These are phyloP conservation scores for Saturnia pavonia DNA, from an alignment of 2,888 invertebrate genomes.

Conservation along the genomic window DNA sequence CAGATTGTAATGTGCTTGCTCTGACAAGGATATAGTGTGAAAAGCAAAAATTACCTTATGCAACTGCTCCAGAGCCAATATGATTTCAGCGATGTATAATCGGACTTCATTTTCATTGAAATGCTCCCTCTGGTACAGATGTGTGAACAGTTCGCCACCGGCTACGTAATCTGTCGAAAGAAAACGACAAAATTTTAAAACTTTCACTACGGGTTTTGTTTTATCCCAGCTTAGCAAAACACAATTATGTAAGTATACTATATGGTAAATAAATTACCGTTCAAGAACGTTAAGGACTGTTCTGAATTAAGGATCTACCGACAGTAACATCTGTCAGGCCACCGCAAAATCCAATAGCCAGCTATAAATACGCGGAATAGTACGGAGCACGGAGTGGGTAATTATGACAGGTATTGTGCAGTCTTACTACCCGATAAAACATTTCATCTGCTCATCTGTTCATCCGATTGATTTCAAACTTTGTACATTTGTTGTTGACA, in stretches of 20 bases:
- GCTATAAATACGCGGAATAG: not conserved
- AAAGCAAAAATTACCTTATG: conserved; percentile 87
- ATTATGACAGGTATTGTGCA: not conserved
- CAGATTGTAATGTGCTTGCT: no score
- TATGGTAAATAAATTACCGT: not conserved
- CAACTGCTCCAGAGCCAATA: conserved; percentile 96
- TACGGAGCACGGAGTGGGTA: not conserved
- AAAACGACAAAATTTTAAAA: not conserved
- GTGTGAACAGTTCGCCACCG: conserved; percentile 98
- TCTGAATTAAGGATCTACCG: not conserved
- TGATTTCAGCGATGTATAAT: conserved; percentile 97
- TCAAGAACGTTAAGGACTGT: not conserved
- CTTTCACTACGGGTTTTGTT: no score
- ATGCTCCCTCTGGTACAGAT: conserved; percentile 95
- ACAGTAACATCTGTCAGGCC: not conserved
- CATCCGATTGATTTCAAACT: no score
- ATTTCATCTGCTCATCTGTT: no score
- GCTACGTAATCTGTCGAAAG: conserved; percentile 93
- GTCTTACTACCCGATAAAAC: no score
- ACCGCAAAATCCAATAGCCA: not conserved
- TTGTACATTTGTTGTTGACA: no score
- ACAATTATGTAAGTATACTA: not conserved
- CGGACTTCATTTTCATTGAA: conserved; percentile 95
- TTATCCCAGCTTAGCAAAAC: no score
- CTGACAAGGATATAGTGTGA: not conserved